Evolutionary conservation across 2,113 vertebrate species (phyloP).

Genomic region (Amphiprion ocellaris): DNA sequence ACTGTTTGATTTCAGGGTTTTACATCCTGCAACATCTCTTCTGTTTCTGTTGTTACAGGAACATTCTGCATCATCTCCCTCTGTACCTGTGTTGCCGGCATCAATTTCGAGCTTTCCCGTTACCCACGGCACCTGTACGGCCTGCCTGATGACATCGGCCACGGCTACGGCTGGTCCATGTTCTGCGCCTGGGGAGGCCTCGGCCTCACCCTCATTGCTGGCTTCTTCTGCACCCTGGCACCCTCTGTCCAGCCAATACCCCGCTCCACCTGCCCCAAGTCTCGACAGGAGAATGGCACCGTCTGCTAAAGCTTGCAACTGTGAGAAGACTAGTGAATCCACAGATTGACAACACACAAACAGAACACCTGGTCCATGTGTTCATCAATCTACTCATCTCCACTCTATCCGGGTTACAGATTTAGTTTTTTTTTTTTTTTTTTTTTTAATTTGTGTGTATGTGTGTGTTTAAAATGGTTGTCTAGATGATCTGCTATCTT

Average conservation of each 20-base stretch:
- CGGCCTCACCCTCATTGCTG: constrained; percentile 95
- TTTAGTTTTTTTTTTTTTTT: constrained; percentile 45
- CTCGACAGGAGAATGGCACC: constrained; percentile 96
- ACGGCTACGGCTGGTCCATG: constrained; percentile 99
- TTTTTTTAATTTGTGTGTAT: constrained; percentile 34
- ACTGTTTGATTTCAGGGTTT: neutral
- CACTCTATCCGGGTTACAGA: constrained; percentile 60
- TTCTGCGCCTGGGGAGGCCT: constrained; percentile 98
- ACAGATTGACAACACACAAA: constrained; percentile 32
- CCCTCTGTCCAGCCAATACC: constrained; percentile 97
- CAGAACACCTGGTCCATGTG: constrained; percentile 39
- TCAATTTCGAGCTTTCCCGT: constrained; percentile 98
- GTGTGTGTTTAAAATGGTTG: constrained; percentile 71
- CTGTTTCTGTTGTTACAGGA: constrained; percentile 80
- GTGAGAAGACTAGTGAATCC: constrained; percentile 11
- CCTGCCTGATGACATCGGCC: constrained; percentile 96
- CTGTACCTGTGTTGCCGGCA: constrained; percentile 97
- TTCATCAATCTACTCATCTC: constrained; percentile 57
- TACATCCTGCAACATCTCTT: neutral
- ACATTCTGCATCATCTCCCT: constrained; percentile 99
- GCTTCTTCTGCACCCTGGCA: constrained; percentile 98
- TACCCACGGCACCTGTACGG: constrained; percentile 95
- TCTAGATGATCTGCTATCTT: constrained; percentile 73
- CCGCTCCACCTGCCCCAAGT: constrained; percentile 96
- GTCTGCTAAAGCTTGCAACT: constrained; percentile 88